Percentiles rank a stretch among this genome's conserved stretches.
Evolutionary conservation across 2,888 invertebrate species (phyloP).

Genomic region (Notocelia uddmanniana): DNA sequence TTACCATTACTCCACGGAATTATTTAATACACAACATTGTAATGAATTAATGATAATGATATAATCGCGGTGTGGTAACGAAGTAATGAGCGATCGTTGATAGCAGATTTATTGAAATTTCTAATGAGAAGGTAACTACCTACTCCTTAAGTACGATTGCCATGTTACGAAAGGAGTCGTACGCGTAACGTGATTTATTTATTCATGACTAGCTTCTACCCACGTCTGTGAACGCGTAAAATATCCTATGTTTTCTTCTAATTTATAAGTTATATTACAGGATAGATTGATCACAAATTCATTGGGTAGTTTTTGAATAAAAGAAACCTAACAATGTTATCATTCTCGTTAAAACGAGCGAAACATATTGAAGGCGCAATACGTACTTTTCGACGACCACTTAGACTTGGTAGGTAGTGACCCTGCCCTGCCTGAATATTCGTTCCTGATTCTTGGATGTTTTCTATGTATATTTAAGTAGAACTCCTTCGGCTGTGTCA

Average conservation of each 20-base stretch:
- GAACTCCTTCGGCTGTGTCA: too few species aligned
- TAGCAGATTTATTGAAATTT: not conserved
- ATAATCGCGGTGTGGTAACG: constrained; percentile 5
- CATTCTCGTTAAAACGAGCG: too few species aligned
- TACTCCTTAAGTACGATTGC: not conserved
- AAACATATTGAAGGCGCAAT: too few species aligned
- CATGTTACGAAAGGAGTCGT: not conserved
- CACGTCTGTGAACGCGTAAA: too few species aligned
- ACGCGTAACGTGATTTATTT: not conserved
- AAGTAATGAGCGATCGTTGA: not conserved
- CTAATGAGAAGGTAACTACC: not conserved
- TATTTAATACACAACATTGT: constrained; percentile 10
- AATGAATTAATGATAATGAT: constrained; percentile 17
- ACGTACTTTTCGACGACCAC: too few species aligned
- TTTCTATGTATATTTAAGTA: too few species aligned
- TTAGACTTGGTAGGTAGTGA: too few species aligned
- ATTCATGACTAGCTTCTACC: not conserved
- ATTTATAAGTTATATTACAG: not conserved
- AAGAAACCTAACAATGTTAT: too few species aligned
- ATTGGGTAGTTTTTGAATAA: too few species aligned
- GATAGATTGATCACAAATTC: not conserved
- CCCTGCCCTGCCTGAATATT: too few species aligned
- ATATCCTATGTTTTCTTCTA: not conserved
- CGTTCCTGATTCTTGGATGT: too few species aligned
- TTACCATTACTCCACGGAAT: not conserved